Conservation (phyloP, 2,888 invertebrate genomes). For the Sepiola atlantica region DNA sequence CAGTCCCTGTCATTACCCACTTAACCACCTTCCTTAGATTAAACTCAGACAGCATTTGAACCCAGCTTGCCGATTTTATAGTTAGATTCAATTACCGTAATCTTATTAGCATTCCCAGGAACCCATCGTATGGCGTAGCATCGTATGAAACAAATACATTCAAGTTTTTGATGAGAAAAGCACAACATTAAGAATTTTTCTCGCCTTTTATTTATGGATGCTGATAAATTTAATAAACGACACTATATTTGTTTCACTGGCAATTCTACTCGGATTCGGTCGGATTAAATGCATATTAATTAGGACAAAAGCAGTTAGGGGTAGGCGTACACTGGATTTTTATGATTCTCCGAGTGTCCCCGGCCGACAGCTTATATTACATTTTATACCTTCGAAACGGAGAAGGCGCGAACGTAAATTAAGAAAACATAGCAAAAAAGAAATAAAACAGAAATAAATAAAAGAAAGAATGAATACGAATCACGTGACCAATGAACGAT, state of each 20-base stretch:
- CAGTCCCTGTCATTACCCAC: too few species aligned
- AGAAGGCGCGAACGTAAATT: neutral
- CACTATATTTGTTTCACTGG: neutral
- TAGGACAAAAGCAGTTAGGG: neutral
- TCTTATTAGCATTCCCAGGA: too few species aligned
- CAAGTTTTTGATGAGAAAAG: too few species aligned
- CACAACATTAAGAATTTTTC: too few species aligned
- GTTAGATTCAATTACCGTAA: too few species aligned
- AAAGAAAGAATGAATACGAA: neutral
- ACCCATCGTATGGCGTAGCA: too few species aligned
- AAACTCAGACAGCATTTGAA: too few species aligned
- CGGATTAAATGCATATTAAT: neutral
- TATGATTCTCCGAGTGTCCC: neutral
- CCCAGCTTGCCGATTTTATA: too few species aligned
- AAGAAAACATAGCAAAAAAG: neutral
- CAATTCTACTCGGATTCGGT: neutral
- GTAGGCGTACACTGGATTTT: neutral
- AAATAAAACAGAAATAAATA: neutral
- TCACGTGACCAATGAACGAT: neutral
- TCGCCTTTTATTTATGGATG: too few species aligned
- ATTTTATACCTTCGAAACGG: neutral
- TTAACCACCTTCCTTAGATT: too few species aligned
- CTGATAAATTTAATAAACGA: too few species aligned
- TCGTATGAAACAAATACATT: too few species aligned
- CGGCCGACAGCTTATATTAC: neutral